Base-by-base conservation (phyloP, 2,888 invertebrate species). In the Lasioglossum villosulum region DNA sequence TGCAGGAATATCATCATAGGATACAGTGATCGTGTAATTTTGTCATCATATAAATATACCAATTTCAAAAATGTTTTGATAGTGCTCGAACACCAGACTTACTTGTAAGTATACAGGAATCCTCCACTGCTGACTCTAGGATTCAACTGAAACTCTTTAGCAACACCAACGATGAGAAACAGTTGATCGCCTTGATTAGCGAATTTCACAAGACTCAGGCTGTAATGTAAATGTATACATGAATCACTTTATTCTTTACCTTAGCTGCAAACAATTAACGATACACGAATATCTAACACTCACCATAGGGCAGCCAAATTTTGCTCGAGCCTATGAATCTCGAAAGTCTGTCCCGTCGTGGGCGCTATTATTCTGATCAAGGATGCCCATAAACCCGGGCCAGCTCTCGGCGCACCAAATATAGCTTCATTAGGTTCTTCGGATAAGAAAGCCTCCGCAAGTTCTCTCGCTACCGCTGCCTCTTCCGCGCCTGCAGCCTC, bases 401-500 rank as follows among this genome's bases (percentile, higher is more conserved):
- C 99, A 27, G 99, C 99, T 95, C 99, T 99, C 0, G 99, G 99
- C 0, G 99, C 98, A 0, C 99, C 98, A 95, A 99, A 99, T 0
- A 97, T 96, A 92, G 97, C 98, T 95, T 99, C 99, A 2, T 99
- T 99, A 4, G 99, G 96, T 87, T 99, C 97, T 95, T 99, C 99
- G 80, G 98, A 98, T 2, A 99, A 96, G 92, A 99, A 99, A 12
- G 99, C 98, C 92, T 99, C 98, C 0, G 99, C 99, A 97, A 99
- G 98, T 96, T 99, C 99, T 90, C 98, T 97, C 0, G 99, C 99
- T 78, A 99, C 96, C 91, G 99, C 98, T 88, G 98, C 98, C 94
- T 99, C 99, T 89, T 99, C 99, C 71, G 98, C 98, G 0, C 98
- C 99, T 2, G 99, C 99, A 0, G 99, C 99, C 95, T 99, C 99